Conservation (phyloP, 2,888 invertebrate genomes). For the Lottia gigantea region DNA sequence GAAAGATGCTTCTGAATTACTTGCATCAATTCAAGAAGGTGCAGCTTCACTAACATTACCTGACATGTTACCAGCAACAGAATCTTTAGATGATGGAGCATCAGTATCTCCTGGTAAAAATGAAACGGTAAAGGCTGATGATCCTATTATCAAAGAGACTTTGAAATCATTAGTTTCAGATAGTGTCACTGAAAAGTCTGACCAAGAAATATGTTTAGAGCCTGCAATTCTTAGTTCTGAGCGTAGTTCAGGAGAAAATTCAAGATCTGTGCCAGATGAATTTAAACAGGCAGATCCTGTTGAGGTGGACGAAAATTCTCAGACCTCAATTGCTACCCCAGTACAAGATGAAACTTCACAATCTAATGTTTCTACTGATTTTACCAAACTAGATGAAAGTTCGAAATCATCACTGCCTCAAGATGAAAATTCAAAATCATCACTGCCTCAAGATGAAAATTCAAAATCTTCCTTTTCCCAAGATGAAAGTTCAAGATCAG, state of each 20-base stretch:
- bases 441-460: not conserved
- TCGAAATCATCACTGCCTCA: not conserved
- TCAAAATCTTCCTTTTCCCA: not conserved
- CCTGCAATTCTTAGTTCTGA: constrained; percentile 7
- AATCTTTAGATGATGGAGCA: not conserved
- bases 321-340: constrained; percentile 11
- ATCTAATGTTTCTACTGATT: no score
- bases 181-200: no score
- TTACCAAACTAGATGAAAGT: no score
- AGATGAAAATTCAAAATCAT: not conserved
- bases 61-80: not conserved
- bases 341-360: not conserved
- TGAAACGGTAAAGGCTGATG: constrained; percentile 11
- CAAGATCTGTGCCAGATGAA: no score
- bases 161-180: no score
- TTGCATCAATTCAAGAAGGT: no score
- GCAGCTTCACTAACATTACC: no score
- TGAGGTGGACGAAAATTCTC: not conserved
- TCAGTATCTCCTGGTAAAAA: no score
- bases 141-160: not conserved
- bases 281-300: no score
- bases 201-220: not conserved
- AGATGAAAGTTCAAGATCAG: not conserved
- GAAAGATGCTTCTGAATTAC: constrained; percentile 12
- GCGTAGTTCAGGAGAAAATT: constrained; percentile 9